Percentiles rank a stretch among this genome's conserved stretches.
Evolutionary conservation across 2,797 vertebrate species (phyloP).

Genomic region (Oryzias sinensis): DNA sequence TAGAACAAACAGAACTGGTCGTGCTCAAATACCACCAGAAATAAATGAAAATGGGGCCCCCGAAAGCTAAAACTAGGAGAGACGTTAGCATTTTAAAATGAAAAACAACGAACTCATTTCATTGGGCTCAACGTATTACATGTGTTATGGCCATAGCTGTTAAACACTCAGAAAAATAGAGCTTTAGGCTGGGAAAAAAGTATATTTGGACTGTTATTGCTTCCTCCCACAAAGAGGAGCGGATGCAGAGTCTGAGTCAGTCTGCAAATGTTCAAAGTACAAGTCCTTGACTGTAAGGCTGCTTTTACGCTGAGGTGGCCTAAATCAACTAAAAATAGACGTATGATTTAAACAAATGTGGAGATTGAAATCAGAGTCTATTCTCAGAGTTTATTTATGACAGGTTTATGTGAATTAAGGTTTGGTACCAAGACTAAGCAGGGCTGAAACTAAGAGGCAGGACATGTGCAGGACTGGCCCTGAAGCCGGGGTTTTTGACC

Average conservation of each 20-base stretch:
- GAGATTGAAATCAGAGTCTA: conserved; percentile 25
- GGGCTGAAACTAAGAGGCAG: conserved; percentile 4
- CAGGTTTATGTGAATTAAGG: conserved; percentile 10
- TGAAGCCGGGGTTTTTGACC: background rate
- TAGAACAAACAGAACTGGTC: conserved; percentile 11
- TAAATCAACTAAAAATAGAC: conserved; percentile 23
- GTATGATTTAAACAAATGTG: conserved; percentile 31
- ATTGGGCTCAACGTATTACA: background rate
- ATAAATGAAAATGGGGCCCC: conserved; percentile 20
- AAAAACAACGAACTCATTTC: background rate
- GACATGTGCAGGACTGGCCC: background rate
- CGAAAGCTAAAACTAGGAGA: conserved; percentile 3
- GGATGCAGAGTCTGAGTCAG: conserved; percentile 28
- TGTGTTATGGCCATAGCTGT: conserved; percentile 7
- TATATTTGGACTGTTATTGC: conserved; percentile 10
- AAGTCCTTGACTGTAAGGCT: background rate
- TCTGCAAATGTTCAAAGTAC: background rate
- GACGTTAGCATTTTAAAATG: background rate
- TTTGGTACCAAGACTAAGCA: conserved; percentile 18
- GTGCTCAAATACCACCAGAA: conserved; percentile 20
- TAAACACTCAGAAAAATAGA: background rate
- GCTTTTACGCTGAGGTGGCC: background rate
- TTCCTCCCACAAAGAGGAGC: background rate
- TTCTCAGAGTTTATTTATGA: conserved; percentile 26
- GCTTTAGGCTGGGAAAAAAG: conserved; percentile 3